Conservation (phyloP, 2,113 vertebrate species). For the Gobius niger region DNA sequence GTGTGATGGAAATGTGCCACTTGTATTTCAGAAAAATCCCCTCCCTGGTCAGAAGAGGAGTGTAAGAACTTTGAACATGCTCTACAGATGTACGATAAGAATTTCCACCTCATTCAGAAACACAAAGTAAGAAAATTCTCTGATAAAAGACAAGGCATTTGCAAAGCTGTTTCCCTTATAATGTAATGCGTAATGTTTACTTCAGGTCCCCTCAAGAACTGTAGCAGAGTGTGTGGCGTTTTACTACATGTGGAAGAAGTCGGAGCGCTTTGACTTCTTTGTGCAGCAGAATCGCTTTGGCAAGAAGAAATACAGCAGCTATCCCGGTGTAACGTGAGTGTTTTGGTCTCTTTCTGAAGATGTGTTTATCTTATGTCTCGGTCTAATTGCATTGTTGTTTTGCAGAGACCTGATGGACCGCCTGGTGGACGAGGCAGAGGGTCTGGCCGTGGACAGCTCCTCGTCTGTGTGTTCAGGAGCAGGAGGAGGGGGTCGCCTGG, state of each 20-base stretch:
- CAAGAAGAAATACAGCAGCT: constrained; percentile 96
- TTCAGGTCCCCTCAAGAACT: constrained; percentile 88
- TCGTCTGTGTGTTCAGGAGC: constrained; percentile 85
- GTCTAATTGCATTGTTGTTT: not conserved
- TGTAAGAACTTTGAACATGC: constrained; percentile 97
- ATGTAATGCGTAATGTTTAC: not conserved
- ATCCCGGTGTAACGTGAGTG: constrained; percentile 97
- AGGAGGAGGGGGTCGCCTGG: constrained; percentile 79
- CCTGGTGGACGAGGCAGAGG: constrained; percentile 94
- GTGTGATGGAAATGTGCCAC: not conserved
- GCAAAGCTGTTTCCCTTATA: not conserved
- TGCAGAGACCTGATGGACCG: constrained; percentile 96
- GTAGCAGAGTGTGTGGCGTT: constrained; percentile 97
- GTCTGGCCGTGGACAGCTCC: constrained; percentile 84
- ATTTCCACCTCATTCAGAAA: constrained; percentile 98
- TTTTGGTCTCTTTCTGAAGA: not conserved
- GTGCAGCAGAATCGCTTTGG: constrained; percentile 97
- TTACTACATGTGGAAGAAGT: constrained; percentile 99
- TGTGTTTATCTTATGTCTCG: not conserved
- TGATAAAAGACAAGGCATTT: not conserved
- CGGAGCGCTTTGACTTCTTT: constrained; percentile 95
- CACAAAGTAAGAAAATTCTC: constrained; percentile 83
- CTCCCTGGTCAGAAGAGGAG: constrained; percentile 97
- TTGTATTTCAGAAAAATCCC: constrained; percentile 82
- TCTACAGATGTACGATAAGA: constrained; percentile 95